These are phyloP conservation scores for Cladorhizidae sp. DNA, from an alignment of 37 sponge, comb jelly and placozoan species.

Conservation along the genomic window DNA sequence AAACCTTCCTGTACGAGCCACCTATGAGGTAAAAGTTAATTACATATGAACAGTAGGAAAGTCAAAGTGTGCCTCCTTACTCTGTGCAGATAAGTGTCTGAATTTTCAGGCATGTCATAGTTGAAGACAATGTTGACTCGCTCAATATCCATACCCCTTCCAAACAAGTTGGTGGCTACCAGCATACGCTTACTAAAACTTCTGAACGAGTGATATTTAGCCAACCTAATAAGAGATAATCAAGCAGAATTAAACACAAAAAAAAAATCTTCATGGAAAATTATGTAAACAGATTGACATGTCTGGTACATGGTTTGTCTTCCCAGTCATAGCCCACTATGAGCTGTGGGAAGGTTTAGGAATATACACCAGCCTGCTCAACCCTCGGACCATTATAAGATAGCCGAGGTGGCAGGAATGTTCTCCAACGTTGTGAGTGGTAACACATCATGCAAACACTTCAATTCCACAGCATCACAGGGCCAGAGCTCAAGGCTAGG, in stretches of 20 bases:
- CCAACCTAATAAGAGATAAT: constrained; percentile 51
- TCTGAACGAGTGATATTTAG: constrained; percentile 96
- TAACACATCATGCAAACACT: constrained; percentile 28
- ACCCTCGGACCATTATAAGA: background rate
- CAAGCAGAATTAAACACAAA: background rate
- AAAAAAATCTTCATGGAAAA: background rate
- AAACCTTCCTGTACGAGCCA: constrained; percentile 97
- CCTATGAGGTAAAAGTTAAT: constrained; percentile 36
- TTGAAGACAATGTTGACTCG: constrained; percentile 98
- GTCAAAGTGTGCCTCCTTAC: constrained; percentile 59
- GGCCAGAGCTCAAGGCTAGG: constrained; percentile 48
- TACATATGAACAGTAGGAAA: background rate
- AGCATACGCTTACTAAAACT: constrained; percentile 96
- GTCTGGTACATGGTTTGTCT: too few species aligned
- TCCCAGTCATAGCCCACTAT: too few species aligned
- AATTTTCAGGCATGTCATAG: constrained; percentile 99
- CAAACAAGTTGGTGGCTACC: constrained; percentile 96
- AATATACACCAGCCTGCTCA: constrained; percentile 75
- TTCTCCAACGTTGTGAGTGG: constrained; percentile 60
- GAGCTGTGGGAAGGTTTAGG: constrained; percentile 75
- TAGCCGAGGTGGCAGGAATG: constrained; percentile 6
- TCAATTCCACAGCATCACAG: constrained; percentile 37
- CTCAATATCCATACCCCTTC: constrained; percentile 99
- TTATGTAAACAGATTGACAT: too few species aligned
- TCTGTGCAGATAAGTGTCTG: constrained; percentile 97